These are phyloP conservation scores for Dicycla oo DNA, from an alignment of 2,888 invertebrate genomes.

Conservation along the genomic window DNA sequence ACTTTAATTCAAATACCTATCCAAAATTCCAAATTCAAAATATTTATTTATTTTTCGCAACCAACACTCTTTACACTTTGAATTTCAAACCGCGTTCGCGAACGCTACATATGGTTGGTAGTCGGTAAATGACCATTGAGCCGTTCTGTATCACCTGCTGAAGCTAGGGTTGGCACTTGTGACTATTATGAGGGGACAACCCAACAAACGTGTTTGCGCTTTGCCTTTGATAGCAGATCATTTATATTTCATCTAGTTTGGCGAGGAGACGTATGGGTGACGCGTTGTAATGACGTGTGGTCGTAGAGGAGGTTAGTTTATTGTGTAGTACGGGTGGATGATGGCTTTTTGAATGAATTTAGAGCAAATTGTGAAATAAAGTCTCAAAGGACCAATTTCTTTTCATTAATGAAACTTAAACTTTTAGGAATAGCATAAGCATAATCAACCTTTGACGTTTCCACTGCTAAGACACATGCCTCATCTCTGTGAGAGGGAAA, in stretches of 20 bases:
- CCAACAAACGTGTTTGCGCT: constrained; percentile 50
- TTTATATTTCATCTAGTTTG: constrained; percentile 32
- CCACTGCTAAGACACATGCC: too few species aligned
- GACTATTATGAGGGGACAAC: constrained; percentile 52
- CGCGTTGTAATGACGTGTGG: constrained; percentile 15
- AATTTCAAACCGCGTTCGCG: constrained; percentile 75
- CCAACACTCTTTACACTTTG: constrained; percentile 70
- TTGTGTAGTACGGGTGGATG: neutral
- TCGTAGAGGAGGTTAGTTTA: constrained; percentile 5
- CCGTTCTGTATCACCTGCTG: constrained; percentile 75
- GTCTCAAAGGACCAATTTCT: neutral
- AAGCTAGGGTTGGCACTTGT: constrained; percentile 61
- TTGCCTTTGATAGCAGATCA: constrained; percentile 35
- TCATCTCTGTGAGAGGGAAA: too few species aligned
- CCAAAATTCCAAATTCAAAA: constrained; percentile 36
- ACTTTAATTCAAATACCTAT: constrained; percentile 36
- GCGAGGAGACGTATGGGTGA: constrained; percentile 22
- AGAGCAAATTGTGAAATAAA: neutral
- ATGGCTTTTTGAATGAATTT: neutral
- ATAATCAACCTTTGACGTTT: too few species aligned
- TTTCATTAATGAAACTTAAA: too few species aligned
- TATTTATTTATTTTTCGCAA: constrained; percentile 53
- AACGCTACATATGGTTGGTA: constrained; percentile 78
- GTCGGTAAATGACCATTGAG: constrained; percentile 83
- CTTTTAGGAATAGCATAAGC: too few species aligned